A percentile compares a stretch with the other conserved stretches of the same genome.
These are phyloP conservation scores for Folsomia manolachei DNA, from an alignment of 2,888 invertebrate genomes.

Conservation along the genomic window DNA sequence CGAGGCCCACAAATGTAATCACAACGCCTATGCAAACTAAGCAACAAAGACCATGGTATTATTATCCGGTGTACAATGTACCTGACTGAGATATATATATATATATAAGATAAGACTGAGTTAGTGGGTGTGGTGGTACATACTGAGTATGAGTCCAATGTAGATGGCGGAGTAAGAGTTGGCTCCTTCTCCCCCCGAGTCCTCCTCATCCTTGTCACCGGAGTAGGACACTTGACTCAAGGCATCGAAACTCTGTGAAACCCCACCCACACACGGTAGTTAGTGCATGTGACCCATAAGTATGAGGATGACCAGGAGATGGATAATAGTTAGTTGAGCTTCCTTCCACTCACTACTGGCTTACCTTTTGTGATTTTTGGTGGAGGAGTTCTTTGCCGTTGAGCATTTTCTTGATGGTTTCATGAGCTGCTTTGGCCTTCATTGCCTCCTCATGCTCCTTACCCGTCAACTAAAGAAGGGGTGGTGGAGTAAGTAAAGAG, in stretches of 20 bases:
- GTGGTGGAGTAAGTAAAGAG: background rate
- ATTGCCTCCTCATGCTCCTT: slow-evolving; percentile 34
- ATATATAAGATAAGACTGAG: no score
- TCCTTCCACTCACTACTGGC: background rate
- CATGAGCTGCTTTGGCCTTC: slow-evolving; percentile 35
- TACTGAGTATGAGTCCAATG: slow-evolving; percentile 48
- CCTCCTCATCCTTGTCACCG: slow-evolving; percentile 36
- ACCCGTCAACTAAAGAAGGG: slow-evolving; percentile 25
- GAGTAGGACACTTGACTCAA: slow-evolving; percentile 32
- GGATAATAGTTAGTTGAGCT: no score
- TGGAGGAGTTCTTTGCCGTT: slow-evolving; percentile 36
- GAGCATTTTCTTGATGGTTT: slow-evolving; percentile 38
- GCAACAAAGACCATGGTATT: no score
- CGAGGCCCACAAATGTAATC: slow-evolving; percentile 49
- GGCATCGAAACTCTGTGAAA: slow-evolving; percentile 36
- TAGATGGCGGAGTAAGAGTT: slow-evolving; percentile 47
- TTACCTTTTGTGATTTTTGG: slow-evolving; percentile 37
- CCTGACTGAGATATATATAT: no score
- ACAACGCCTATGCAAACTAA: slow-evolving; percentile 47
- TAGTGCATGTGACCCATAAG: background rate
- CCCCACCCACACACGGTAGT: slow-evolving; percentile 6
- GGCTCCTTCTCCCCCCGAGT: slow-evolving; percentile 30
- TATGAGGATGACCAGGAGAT: no score
- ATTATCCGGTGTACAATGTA: no score
- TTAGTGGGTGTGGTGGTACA: no score